Base-by-base conservation (phyloP, 2,797 vertebrate genomes). In the Coregonus ussuriensis region DNA sequence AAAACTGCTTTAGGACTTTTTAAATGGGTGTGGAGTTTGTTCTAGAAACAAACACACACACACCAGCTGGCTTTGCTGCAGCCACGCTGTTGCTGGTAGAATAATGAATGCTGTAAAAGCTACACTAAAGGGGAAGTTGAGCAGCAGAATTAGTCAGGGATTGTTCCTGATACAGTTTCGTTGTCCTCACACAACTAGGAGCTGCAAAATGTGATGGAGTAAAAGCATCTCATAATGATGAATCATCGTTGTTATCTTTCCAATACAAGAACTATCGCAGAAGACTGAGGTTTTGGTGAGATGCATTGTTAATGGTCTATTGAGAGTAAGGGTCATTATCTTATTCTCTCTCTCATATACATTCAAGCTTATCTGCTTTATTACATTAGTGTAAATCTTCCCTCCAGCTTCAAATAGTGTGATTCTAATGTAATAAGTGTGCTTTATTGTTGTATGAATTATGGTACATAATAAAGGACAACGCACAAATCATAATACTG, bases 1-100 rank as follows among this genome's bases (percentile, higher is more conserved):
- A 62, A 62, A 3, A 62, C 21, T 13, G 70, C 70, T 53, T 71
- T 14, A 71, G 70, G 18, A 25, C 70, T 53, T 25, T 25, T 51
- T 21, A 52, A 71, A 52, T 67, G 31, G 65, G 65, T 4, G 29
- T 47, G 41, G n/a, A 47, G 69, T 21, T 25, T 71, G 70, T 71
- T 25, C 70, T 51, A 31, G 70, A 29, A 53, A 71, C 67, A 29
- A 6, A 47, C 41, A 71, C 4, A 15, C 21, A 13, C n/a, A 70
- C 68, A 37, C 33, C 16, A 16, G 54, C n/a, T 4, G 41, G 15
- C 54, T 51, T 67, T 67, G 7, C 59, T 67, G 1, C 15, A 66
- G 29, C n/a, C 1, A n/a, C 15, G 54, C 7, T 59, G 56, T 59
- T 59, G 9, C 41, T n/a, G n/a, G 56, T 67, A 9, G 15, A 67